A percentile compares a stretch with the other conserved stretches of the same genome.
phyloP scores from a whole-genome alignment of 2,888 invertebrate species.

The Acutogordius australiensis region DNA sequence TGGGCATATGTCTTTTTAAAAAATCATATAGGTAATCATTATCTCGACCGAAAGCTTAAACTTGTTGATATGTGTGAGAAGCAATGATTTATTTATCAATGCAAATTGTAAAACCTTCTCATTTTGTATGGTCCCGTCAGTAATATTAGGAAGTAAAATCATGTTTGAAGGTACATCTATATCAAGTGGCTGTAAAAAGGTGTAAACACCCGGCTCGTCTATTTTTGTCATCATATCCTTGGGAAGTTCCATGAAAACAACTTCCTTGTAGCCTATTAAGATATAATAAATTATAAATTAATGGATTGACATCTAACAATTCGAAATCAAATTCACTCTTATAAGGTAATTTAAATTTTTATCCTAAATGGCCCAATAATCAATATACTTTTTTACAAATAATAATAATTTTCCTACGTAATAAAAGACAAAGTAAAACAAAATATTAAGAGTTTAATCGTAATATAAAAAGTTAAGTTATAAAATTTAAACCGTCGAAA shows the following conservation, averaged over 20 bases:
- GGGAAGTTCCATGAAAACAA: conserved; percentile 4
- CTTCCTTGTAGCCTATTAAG: conserved; percentile 6
- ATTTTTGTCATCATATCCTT: conserved; percentile 9
- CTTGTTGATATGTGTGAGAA: no score
- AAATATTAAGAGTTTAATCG: not conserved
- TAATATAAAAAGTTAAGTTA: not conserved
- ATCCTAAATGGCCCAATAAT: no score
- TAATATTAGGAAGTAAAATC: not conserved
- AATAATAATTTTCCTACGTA: not conserved
- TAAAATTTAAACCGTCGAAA: conserved; percentile 3
- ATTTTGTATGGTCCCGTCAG: not conserved
- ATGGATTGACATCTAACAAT: not conserved
- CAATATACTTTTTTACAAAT: no score
- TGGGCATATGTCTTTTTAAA: no score
- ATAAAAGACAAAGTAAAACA: not conserved
- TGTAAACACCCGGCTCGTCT: conserved; percentile 3
- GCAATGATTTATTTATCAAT: no score
- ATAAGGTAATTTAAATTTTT: no score
- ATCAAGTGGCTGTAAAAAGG: conserved; percentile 5
- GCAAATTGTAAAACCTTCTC: no score
- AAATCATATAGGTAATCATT: no score
- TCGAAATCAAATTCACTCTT: not conserved
- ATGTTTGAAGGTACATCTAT: conserved; percentile 4
- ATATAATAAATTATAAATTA: not conserved
- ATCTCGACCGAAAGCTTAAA: no score